Evolutionary conservation across 2,888 invertebrate genomes (phyloP), one percentile per base, ranked within the genome.

Genomic region (Apamea anceps): DNA sequence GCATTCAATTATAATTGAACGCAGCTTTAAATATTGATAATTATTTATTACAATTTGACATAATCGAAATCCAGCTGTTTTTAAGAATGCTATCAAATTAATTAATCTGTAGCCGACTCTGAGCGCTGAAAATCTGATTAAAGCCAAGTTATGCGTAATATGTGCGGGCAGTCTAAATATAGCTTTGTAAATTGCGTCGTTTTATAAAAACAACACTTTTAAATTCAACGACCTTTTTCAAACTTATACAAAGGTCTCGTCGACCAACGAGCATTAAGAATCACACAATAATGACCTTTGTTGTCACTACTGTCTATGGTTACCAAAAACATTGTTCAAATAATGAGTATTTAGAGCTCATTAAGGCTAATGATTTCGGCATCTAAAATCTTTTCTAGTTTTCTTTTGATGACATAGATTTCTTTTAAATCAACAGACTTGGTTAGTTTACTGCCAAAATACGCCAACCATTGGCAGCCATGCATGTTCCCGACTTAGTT

Each of bases 121-220:
- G 51, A 45, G 10, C 45, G 12, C 45, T 37, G 37, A 57, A 75
- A 21, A 48, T 21, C 32, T n/a, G n/a, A 62, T 8, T 32, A 45
- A 77, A 82, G 15, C 15, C 18, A 66, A 82, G 28, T 57, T 54
- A 76, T 76, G 82, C 82, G 82, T 48, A 82, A 10, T 75, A 71
- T 62, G 42, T 60, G n/a, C 13, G 1, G 51, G 32, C 68, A 5
- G 32, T 67, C 62, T 71, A 72, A 83, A 72, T 67, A 81, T 85
- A 85, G 6, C 15, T 18, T 45, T 65, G 25, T 66, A 48, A 84
- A 65, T 67, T 84, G 48, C 73, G 66, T 84, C 54, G n/a, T 83
- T 75, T 51, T 70, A 37, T 72, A 77, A n/a, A 82, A 72, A 72
- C 28, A 48, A 28, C 62, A 83, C 32, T 51, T 13, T 25, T 37